phyloP scores from a whole-genome alignment of 1,140 invertebrate species.

The Pogonognathellus flavescens region DNA sequence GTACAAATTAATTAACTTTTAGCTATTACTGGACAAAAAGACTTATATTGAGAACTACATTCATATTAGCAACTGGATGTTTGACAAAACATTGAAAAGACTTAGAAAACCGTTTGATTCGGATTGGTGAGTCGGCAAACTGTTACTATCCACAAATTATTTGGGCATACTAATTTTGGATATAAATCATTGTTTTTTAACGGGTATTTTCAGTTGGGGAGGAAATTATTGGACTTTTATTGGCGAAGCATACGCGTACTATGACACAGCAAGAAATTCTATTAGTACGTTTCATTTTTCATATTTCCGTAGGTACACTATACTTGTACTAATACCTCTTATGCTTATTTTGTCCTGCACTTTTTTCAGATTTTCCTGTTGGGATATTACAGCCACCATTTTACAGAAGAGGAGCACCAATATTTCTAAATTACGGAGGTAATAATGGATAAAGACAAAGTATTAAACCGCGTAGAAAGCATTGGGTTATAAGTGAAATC shows the following conservation, averaged over 20 bases:
- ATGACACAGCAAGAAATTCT: constrained; percentile 59
- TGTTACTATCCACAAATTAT: background rate
- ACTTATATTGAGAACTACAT: constrained; percentile 54
- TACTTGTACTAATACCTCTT: background rate
- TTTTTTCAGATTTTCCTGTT: constrained; percentile 77
- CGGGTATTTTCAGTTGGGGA: constrained; percentile 45
- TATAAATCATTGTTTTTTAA: background rate
- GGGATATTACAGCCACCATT: constrained; percentile 81
- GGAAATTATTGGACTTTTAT: constrained; percentile 58
- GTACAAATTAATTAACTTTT: background rate
- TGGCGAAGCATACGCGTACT: constrained; percentile 59
- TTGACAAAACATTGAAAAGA: constrained; percentile 39
- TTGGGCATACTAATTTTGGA: constrained; percentile 1
- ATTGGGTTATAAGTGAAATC: background rate
- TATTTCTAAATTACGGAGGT: constrained; percentile 51
- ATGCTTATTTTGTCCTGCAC: no score
- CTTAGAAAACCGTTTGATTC: constrained; percentile 52
- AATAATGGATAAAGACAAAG: background rate
- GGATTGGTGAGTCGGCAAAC: constrained; percentile 20
- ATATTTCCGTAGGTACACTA: background rate
- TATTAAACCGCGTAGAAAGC: background rate
- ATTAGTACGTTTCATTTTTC: constrained; percentile 46
- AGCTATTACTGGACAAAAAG: background rate
- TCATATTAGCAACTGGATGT: constrained; percentile 51
- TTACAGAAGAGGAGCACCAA: constrained; percentile 76